Evolutionary conservation across 1,140 invertebrate genomes (phyloP), one percentile per base, ranked within the genome.

Genomic region (Alviniconcha marisindica): DNA sequence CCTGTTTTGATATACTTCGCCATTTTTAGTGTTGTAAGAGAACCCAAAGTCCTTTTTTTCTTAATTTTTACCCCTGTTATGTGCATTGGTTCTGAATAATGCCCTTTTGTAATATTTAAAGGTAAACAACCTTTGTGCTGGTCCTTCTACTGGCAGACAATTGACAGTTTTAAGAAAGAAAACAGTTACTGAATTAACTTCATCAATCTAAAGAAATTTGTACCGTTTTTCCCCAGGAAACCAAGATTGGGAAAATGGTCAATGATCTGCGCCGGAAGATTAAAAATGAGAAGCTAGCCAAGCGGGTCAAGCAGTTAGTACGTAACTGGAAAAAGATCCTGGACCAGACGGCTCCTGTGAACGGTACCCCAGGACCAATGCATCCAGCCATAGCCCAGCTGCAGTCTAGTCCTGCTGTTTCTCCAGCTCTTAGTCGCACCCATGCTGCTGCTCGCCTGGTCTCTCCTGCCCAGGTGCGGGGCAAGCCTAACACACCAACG

Each of bases 211-310:
- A n/a, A n/a, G n/a, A n/a, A n/a, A n/a, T n/a, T n/a, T n/a, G n/a
- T n/a, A n/a, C n/a, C 85, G 86, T 85, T 87, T 66, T 84, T 78
- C 94, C 94, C 77, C 91, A 96, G 96, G 94, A 94, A 91, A 96
- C 98, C 95, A 94, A 97, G 95, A 94, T 99, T 92, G 98, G 97
- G n/a, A 97, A 96, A 93, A 96, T 97, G 91, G 96, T 99, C 90
- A 99, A 99, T 94, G 97, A 98, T 93, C 93, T 98, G 36, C 95
- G 98, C 77, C 94, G 96, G 82, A 97, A 97, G 92, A 97, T 97
- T 51, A 95, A 94, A 71, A 96, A 97, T 88, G 91, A 92, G 83
- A 94, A 95, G 60, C 94, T 99, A 91, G 97, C 97, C 38, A 96
- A 96, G 88, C 95, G 97, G 86, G 96, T 97, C 24, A 98, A 98